Conservation (phyloP, 2,797 vertebrate genomes). For the Myripristis jacobus region DNA sequence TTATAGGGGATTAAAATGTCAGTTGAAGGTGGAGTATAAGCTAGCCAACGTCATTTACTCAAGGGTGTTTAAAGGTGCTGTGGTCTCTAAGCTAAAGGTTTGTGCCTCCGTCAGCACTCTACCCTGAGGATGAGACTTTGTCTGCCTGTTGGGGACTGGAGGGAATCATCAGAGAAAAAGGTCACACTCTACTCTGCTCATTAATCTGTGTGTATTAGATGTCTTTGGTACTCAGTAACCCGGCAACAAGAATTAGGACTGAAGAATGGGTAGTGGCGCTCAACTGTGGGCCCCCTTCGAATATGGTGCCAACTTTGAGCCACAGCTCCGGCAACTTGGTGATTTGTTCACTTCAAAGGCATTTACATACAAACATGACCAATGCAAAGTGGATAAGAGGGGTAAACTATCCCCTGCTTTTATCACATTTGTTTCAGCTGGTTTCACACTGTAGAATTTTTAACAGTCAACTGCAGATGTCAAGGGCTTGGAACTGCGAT, state of each 20-base stretch:
- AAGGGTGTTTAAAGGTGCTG: conserved; percentile 47
- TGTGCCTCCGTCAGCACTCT: conserved; percentile 43
- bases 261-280: conserved; percentile 36
- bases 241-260: conserved; percentile 56
- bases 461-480: conserved; percentile 28
- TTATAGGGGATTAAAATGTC: conserved; percentile 77
- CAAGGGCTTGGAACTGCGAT: conserved; percentile 33
- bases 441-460: conserved; percentile 24
- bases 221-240: conserved; percentile 55
- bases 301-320: conserved; percentile 59
- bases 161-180: conserved; percentile 23
- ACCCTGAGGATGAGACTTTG: conserved; percentile 26
- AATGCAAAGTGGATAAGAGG: background rate
- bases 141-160: conserved; percentile 5
- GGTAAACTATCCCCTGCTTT: conserved; percentile 5
- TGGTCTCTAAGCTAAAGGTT: conserved; percentile 34
- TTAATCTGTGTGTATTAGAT: conserved; percentile 58
- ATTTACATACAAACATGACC: conserved; percentile 23
- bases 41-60: conserved; percentile 26
- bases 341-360: conserved; percentile 38
- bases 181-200: conserved; percentile 44
- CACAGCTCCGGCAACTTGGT: conserved; percentile 25
- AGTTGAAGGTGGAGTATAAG: conserved; percentile 67
- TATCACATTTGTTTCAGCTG: conserved; percentile 16
- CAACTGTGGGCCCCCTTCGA: conserved; percentile 31